A percentile compares a stretch with the other conserved stretches of the same genome.
These are phyloP conservation scores for Coelopa frigida DNA, from an alignment of 1,140 invertebrate genomes.

Conservation along the genomic window DNA sequence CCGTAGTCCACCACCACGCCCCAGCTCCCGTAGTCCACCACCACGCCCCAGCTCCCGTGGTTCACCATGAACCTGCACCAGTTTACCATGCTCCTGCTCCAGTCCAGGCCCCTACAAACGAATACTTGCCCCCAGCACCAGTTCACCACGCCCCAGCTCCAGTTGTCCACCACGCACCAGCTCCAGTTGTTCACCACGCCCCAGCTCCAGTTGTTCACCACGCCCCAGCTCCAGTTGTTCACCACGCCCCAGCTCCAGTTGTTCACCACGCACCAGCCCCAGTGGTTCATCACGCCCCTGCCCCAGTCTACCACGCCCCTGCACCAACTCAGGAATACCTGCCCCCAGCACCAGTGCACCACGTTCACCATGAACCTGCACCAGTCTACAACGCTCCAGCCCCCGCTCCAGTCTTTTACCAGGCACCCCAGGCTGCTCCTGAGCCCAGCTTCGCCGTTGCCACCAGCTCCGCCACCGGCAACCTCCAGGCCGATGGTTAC, in stretches of 20 bases:
- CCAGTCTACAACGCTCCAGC: slow-evolving; percentile 3
- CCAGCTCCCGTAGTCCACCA: neutral
- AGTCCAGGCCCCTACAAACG: neutral
- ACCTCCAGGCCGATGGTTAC: neutral
- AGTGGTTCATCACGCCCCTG: neutral
- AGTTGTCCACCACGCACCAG: slow-evolving; percentile 4
- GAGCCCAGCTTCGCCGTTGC: neutral
- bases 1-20: neutral
- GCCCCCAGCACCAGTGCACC: neutral
- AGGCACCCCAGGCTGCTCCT: neutral
- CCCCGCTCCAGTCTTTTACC: slow-evolving; percentile 2
- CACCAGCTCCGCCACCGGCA: no score
- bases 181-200: neutral
- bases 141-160: slow-evolving; percentile 6
- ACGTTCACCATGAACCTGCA: slow-evolving; percentile 3
- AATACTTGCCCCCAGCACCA: neutral
- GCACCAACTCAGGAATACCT: neutral
- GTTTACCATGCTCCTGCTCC: slow-evolving; percentile 4
- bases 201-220: slow-evolving; percentile 7
- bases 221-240: neutral
- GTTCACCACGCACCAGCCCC: slow-evolving; percentile 2
- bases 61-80: slow-evolving; percentile 5
- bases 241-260: slow-evolving; percentile 2
- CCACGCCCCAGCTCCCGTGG: neutral
- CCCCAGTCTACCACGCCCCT: neutral